Percentiles rank a stretch among this genome's conserved stretches.
These are phyloP conservation scores for Enteromius treurensis DNA, from an alignment of 2,797 vertebrate genomes.

Conservation along the genomic window DNA sequence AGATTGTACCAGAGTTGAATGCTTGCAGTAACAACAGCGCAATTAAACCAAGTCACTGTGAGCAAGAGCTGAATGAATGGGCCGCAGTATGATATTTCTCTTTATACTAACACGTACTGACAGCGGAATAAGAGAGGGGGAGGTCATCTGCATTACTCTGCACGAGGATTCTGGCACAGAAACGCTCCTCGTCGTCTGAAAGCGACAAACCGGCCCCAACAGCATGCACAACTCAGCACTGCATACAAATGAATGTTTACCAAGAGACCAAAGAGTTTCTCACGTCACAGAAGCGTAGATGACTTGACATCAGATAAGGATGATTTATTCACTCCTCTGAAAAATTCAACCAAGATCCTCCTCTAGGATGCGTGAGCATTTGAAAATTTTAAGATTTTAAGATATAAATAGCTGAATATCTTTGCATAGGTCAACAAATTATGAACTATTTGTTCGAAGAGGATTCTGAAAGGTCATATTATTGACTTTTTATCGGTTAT, in stretches of 20 bases:
- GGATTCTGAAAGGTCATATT: not conserved
- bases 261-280: constrained; percentile 35
- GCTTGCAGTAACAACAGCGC: constrained; percentile 6
- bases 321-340: constrained; percentile 20
- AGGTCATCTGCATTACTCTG: constrained; percentile 47
- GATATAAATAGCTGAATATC: not conserved
- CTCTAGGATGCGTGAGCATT: not conserved
- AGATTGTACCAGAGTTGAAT: not conserved
- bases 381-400: not conserved
- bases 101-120: constrained; percentile 55
- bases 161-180: constrained; percentile 39
- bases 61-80: constrained; percentile 29
- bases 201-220: constrained; percentile 44
- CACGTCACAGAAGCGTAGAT: not conserved
- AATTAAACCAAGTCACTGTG: constrained; percentile 31
- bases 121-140: constrained; percentile 39
- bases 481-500: not conserved
- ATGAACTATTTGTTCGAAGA: constrained; percentile 13
- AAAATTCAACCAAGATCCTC: not conserved
- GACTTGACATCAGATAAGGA: constrained; percentile 17
- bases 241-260: constrained; percentile 53
- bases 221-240: constrained; percentile 27
- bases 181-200: constrained; percentile 35
- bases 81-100: constrained; percentile 7
- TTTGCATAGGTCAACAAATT: not conserved